A percentile compares a stretch with the other conserved stretches of the same genome.
These are phyloP conservation scores for Gracilinanus agilis DNA, from an alignment of 2,113 vertebrate species.

Conservation along the genomic window DNA sequence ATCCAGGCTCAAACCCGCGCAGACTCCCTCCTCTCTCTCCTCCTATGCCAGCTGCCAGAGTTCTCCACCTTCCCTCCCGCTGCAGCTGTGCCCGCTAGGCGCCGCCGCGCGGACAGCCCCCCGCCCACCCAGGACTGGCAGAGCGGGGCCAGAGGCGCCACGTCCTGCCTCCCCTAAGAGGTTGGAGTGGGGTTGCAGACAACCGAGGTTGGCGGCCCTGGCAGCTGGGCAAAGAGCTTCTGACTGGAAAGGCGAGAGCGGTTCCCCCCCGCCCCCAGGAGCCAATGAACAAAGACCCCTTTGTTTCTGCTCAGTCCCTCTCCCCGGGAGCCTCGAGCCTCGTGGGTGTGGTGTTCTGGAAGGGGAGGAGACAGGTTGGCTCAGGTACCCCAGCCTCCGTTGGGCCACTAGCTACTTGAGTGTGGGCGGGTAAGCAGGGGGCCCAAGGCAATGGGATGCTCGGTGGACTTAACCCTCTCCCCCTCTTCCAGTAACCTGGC, in stretches of 20 bases:
- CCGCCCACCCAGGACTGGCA: neutral
- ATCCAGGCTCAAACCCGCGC: slow-evolving; percentile 34
- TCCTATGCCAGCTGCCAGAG: slow-evolving; percentile 25
- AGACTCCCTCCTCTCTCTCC: slow-evolving; percentile 36
- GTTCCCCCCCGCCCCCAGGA: slow-evolving; percentile 62
- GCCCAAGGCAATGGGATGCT: neutral
- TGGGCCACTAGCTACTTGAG: neutral
- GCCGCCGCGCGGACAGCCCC: slow-evolving; percentile 19
- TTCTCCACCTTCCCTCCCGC: neutral
- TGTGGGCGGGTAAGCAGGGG: neutral
- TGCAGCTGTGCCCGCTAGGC: slow-evolving; percentile 25
- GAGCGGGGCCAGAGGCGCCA: slow-evolving; percentile 49
- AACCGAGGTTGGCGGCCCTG: neutral
- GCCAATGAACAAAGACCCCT: slow-evolving; percentile 78
- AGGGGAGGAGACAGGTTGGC: slow-evolving; percentile 71
- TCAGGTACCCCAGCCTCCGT: slow-evolving; percentile 66
- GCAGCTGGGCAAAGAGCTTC: neutral
- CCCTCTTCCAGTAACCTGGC: slow-evolving; percentile 51
- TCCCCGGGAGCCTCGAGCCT: slow-evolving; percentile 67
- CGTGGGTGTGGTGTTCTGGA: slow-evolving; percentile 69
- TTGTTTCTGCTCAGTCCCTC: slow-evolving; percentile 71
- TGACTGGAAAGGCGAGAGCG: neutral
- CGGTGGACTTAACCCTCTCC: slow-evolving; percentile 39
- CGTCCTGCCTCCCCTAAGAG: slow-evolving; percentile 57
- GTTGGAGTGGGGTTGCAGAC: neutral